Base-by-base conservation (phyloP, 2,797 vertebrate genomes). In the Vespertilio murinus region DNA sequence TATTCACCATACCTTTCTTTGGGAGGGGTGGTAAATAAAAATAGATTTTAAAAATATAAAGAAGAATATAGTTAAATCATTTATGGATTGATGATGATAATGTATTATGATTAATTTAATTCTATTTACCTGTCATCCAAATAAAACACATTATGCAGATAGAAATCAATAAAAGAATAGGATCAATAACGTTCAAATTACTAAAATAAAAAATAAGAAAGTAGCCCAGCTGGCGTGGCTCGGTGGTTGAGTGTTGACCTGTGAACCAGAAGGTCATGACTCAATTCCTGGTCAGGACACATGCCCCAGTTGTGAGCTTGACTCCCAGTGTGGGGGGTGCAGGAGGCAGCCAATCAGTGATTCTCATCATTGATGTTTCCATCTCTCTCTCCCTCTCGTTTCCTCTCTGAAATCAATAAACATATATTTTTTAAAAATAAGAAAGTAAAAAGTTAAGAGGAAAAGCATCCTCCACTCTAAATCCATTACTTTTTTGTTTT, bases 11-110 rank as follows among this genome's bases (percentile, higher is more conserved):
- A 73, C 2, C 18, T 40, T 75, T 81, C 86, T 33, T 74, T 17
- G 28, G 1, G n/a, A 33, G 13, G 13, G 28, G 33, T 23, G 6
- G 16, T 61, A 93, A 87, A 3, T 90, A 88, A 95, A 92, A 52
- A 49, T 74, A 81, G 88, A 78, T 17, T 83, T 90, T 18, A 25
- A 86, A 89, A 81, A 75, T 67, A 74, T 87, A 84, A 83, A 52
- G 25, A 83, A 52, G 85, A 69, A 79, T 8, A 22, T 83, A 38
- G 10, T 83, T 85, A 75, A 7, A 59, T 69, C 30, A 59, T 74
- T 64, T 16, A 52, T 74, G 85, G 40, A 47, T 28, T 33, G 88
- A 23, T 9, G 8, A 71, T 52, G 25, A 71, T 20, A 64, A 49
- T 52, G 30, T 65, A 65, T 89, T 91, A 56, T 42, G n/a, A 25